phyloP scores from a whole-genome alignment of 2,113 vertebrate genomes.

The Chlamydotis undulata region DNA sequence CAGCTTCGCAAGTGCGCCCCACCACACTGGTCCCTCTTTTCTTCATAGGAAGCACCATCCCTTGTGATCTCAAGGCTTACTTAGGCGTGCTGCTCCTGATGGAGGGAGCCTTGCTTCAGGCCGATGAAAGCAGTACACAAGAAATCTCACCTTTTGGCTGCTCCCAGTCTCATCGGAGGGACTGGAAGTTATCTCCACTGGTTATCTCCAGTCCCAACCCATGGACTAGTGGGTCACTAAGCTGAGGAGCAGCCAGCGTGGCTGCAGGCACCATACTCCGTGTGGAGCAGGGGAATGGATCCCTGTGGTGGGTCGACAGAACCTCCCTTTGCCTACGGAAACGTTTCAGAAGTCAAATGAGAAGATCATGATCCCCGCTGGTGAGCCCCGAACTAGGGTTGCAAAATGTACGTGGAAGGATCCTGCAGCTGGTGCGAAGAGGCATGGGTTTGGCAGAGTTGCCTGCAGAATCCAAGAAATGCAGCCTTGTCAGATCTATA shows the following conservation, averaged over 20 bases:
- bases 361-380: neutral
- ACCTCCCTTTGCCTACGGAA: rapidly evolving
- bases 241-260: neutral
- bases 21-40: neutral
- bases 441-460: neutral
- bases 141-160: neutral
- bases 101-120: neutral
- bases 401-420: neutral
- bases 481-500: neutral
- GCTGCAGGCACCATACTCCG: rapidly evolving
- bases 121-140: rapidly evolving
- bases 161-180: neutral
- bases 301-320: neutral
- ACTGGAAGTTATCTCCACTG: neutral
- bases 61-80: neutral
- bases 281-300: neutral
- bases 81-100: rapidly evolving
- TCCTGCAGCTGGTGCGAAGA: neutral
- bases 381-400: neutral
- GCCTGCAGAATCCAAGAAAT: neutral
- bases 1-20: neutral
- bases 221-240: neutral
- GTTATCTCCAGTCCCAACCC: neutral
- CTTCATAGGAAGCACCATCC: too few species aligned
- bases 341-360: neutral